A percentile compares a stretch with the other conserved stretches of the same genome.
phyloP scores from a whole-genome alignment of 2,797 vertebrate genomes.

The Selene dorsalis region DNA sequence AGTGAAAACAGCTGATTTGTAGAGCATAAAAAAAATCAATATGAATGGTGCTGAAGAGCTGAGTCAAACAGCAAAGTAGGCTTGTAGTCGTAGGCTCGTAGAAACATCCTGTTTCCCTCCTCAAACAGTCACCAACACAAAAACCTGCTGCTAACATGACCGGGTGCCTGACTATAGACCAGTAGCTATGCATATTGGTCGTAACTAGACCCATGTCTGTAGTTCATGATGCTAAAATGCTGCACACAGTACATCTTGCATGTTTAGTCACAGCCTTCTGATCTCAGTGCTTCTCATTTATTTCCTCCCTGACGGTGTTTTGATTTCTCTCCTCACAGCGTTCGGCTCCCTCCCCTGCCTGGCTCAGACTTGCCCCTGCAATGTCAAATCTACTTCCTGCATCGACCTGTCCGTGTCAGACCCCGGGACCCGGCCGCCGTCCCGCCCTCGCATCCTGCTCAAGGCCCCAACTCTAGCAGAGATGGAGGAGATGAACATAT shows the following conservation, averaged over 20 bases:
- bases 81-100: too few relatives aligned
- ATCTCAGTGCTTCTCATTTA: conserved; percentile 7
- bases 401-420: conserved; percentile 88
- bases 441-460: conserved; percentile 88
- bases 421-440: conserved; percentile 18
- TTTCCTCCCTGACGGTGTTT: conserved; percentile 7
- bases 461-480: conserved; percentile 96
- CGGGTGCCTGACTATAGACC: neutral
- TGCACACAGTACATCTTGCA: neutral
- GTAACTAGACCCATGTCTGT: neutral
- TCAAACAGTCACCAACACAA: neutral
- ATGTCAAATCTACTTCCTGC: conserved; percentile 90
- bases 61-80: too few relatives aligned
- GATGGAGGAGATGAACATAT: conserved; percentile 97
- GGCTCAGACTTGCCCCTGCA: conserved; percentile 84
- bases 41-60: neutral
- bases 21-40: neutral
- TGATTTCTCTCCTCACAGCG: conserved; percentile 74
- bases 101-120: too few relatives aligned
- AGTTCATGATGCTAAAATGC: neutral
- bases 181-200: neutral
- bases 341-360: conserved; percentile 96
- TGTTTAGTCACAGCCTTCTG: conserved; percentile 10
- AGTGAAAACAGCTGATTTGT: neutral
- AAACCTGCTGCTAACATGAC: too few relatives aligned